phyloP scores from a whole-genome alignment of 1,140 invertebrate genomes.

The Polypedilum pembai region DNA sequence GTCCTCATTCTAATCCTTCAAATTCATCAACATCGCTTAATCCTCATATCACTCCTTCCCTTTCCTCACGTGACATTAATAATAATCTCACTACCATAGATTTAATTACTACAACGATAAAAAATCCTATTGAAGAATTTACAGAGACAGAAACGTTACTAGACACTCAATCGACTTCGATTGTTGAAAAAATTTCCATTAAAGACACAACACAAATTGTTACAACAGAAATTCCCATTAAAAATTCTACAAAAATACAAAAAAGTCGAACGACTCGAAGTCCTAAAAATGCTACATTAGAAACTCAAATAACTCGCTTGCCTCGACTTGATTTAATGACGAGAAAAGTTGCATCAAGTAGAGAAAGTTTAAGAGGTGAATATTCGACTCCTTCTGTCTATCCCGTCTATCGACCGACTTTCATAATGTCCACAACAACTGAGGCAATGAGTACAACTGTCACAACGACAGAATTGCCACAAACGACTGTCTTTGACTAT shows the following conservation, averaged over 20 bases:
- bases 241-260: background rate
- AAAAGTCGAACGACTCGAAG: background rate
- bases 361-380: background rate
- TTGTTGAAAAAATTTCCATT: too few species aligned
- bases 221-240: background rate
- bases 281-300: background rate
- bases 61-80: too few species aligned
- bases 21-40: too few species aligned
- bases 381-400: background rate
- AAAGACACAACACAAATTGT: too few species aligned
- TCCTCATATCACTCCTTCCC: too few species aligned
- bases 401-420: background rate
- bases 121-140: background rate
- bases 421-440: background rate
- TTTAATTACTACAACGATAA: background rate
- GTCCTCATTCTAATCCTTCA: too few species aligned
- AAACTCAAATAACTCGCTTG: background rate
- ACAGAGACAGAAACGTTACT: background rate
- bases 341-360: background rate
- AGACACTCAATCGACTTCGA: too few species aligned
- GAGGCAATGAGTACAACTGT: background rate
- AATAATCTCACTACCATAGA: background rate
- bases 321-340: constrained; percentile 6
- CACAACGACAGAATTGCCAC: background rate
- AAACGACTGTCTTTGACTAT: background rate